Percentiles rank a stretch among this genome's conserved stretches.
Evolutionary conservation across 2,888 invertebrate species (phyloP).

Genomic region (Oxycera nigricornis): DNA sequence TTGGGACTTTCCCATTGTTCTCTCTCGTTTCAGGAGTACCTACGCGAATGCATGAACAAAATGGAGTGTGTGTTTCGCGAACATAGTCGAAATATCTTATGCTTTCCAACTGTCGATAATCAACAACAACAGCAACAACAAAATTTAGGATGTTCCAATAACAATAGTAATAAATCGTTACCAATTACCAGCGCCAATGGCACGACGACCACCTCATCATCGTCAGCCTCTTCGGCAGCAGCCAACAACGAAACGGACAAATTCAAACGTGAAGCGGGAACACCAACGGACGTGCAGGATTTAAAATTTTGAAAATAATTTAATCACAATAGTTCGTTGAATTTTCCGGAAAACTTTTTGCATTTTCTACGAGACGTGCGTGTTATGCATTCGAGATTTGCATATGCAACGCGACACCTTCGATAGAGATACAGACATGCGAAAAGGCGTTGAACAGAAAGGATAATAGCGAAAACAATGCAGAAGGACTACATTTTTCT

Average conservation of each 20-base stretch:
- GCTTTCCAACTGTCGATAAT: constrained; percentile 42
- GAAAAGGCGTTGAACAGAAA: not conserved
- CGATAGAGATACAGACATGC: not conserved
- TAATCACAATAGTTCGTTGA: not conserved
- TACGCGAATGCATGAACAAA: constrained; percentile 79
- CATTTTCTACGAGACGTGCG: not conserved
- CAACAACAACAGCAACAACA: too few relatives aligned
- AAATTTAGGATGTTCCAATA: constrained; percentile 55
- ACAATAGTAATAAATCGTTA: constrained; percentile 48
- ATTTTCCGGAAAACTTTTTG: not conserved
- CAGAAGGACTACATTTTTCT: too few relatives aligned
- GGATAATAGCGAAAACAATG: too few relatives aligned
- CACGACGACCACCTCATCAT: constrained; percentile 43
- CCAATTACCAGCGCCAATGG: constrained; percentile 62
- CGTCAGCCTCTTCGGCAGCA: constrained; percentile 44
- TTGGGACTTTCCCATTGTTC: too few relatives aligned
- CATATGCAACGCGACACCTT: not conserved
- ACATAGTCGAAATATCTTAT: constrained; percentile 57
- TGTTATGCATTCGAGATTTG: not conserved
- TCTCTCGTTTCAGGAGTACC: constrained; percentile 72
- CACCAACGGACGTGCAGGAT: constrained; percentile 86
- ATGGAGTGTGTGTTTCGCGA: constrained; percentile 79
- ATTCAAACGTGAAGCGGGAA: constrained; percentile 77
- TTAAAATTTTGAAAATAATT: constrained; percentile 72
- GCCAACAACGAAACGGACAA: constrained; percentile 61